phyloP scores from a whole-genome alignment of 2,113 vertebrate species.

The Ceyx melanurus region DNA sequence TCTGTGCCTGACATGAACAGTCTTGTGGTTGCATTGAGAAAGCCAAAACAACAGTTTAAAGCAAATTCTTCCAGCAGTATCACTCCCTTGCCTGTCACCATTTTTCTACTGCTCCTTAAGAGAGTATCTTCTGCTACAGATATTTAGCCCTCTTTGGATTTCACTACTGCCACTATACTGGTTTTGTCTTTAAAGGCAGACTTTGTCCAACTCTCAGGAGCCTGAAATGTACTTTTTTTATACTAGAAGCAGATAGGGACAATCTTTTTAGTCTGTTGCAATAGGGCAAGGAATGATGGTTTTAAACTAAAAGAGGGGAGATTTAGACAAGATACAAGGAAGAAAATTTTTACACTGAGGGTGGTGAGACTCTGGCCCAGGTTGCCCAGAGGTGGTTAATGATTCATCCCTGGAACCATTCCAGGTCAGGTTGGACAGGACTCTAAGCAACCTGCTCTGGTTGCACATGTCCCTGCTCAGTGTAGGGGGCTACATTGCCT shows the following conservation, averaged over 20 bases:
- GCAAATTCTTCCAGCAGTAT: background rate
- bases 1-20: background rate
- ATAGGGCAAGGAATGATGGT: background rate
- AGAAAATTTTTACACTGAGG: background rate
- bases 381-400: background rate
- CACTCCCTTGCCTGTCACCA: background rate
- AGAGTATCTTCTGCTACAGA: background rate
- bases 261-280: background rate
- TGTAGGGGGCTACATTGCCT: background rate
- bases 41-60: conserved; percentile 23
- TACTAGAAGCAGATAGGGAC: background rate
- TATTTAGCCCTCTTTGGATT: background rate
- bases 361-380: background rate
- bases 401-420: background rate
- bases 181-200: background rate
- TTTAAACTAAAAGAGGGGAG: background rate
- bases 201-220: background rate
- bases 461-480: background rate
- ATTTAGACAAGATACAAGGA: background rate
- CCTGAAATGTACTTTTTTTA: rapidly evolving
- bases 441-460: background rate
- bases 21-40: conserved; percentile 2
- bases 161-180: background rate
- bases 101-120: background rate
- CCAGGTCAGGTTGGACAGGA: background rate